These are phyloP conservation scores for Leptura quadrifasciata DNA, from an alignment of 2,888 invertebrate genomes.

Conservation along the genomic window DNA sequence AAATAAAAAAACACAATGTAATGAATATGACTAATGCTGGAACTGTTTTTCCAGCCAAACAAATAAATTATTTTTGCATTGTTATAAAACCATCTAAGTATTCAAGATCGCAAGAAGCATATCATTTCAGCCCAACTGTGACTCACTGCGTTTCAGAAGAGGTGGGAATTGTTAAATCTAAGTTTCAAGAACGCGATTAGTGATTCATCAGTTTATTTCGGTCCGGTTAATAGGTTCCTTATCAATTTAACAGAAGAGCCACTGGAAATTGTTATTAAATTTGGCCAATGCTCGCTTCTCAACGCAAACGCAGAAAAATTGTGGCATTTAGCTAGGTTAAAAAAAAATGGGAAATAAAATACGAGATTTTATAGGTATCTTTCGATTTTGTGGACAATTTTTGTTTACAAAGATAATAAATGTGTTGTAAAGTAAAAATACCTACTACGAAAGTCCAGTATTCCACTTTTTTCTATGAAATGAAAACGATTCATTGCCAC, in stretches of 20 bases:
- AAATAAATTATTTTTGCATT: slow-evolving; percentile 14
- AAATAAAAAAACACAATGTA: slow-evolving; percentile 8
- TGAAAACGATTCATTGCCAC: too few species aligned
- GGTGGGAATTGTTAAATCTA: neutral
- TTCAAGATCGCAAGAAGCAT: neutral
- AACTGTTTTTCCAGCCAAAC: neutral
- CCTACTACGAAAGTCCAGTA: too few species aligned
- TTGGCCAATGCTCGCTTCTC: too few species aligned
- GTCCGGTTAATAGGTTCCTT: neutral
- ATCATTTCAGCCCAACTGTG: slow-evolving; percentile 11
- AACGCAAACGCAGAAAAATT: too few species aligned
- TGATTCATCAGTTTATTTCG: neutral
- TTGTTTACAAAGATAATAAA: too few species aligned
- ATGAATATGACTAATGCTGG: slow-evolving; percentile 13
- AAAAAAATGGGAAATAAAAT: too few species aligned
- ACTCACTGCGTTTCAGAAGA: neutral
- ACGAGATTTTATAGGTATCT: too few species aligned
- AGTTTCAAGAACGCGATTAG: neutral
- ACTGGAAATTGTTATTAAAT: neutral
- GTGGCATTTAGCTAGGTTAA: too few species aligned
- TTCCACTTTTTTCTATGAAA: too few species aligned
- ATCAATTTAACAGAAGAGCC: neutral
- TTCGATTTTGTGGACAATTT: too few species aligned
- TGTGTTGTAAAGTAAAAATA: too few species aligned
- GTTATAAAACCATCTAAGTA: neutral